These are phyloP conservation scores for Antechinus flavipes DNA, from an alignment of 2,113 vertebrate genomes.

Conservation along the genomic window DNA sequence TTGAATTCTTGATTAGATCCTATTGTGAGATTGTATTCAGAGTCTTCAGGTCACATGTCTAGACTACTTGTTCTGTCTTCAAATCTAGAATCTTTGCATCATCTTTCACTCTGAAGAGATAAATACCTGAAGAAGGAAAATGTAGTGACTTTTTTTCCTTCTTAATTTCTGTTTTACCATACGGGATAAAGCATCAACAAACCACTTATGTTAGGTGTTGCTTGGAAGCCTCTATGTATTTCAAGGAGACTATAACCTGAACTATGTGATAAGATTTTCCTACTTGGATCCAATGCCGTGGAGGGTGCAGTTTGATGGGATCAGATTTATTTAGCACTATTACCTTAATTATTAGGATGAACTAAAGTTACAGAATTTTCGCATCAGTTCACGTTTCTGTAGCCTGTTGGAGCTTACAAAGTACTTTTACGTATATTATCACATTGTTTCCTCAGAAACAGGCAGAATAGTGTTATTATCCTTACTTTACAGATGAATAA, in stretches of 20 bases:
- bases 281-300: neutral
- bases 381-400: neutral
- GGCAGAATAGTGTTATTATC: conserved; percentile 15
- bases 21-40: neutral
- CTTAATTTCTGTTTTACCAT: neutral
- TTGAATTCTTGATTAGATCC: neutral
- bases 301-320: neutral
- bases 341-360: neutral
- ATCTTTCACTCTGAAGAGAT: neutral
- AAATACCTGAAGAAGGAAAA: neutral
- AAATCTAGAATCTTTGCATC: neutral
- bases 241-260: neutral
- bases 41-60: neutral
- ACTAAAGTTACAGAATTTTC: neutral
- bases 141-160: neutral
- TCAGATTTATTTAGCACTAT: neutral
- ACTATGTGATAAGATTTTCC: neutral
- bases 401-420: neutral
- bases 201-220: neutral
- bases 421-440: neutral
- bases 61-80: neutral
- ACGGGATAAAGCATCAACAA: neutral
- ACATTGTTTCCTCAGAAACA: neutral
- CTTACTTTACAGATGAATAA: neutral
- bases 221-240: neutral